Evolutionary conservation across 2,888 invertebrate species (phyloP), one percentile per base, ranked within the genome.

Genomic region (Amblyjoppa proteus): DNA sequence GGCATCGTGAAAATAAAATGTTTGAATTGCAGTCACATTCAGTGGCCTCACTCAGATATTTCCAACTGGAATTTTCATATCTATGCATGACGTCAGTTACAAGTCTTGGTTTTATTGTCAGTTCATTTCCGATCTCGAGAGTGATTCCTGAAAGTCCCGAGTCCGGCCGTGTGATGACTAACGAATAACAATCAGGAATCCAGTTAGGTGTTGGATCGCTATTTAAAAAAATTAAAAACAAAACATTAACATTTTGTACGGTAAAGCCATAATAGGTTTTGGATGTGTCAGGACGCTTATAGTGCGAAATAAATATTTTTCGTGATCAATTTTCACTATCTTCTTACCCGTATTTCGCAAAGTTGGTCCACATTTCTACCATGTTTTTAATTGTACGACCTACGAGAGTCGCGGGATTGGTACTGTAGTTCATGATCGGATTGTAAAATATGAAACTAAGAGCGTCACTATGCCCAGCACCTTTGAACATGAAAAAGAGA

Each of bases 281-380:
- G 13, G 6, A 45, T 31, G 31, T 45, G 7, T 51, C 5, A 20
- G 16, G n/a, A 16, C 0, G 31, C 31, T 31, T 31, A 31, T 31
- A 31, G 31, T 51, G 51, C 16, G n/a, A 16, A 6, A n/a, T 51
- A n/a, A 16, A 6, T 51, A 49, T 45, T 34, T 71, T 28, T 9
- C 16, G 31, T 31, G 31, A 31, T 2, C 4, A 20, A 51, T 34
- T 74, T 49, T 3, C 1, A 45, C 71, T 41, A 31, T 31, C 4
- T 1, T 31, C 31, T 31, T 31, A 86, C 86, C 86, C 69, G 28
- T 83, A 83, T 87, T 87, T 88, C 0, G 83, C 88, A 7, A 88
- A 87, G 64, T 88, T 88, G 1, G 85, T 83, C 80, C 75, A 85
- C 85, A 83, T 85, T 0, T 79, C 70, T 9, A 71, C 51, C 2